phyloP scores from a whole-genome alignment of 2,888 invertebrate species.

The Balanococcus diminutus region DNA sequence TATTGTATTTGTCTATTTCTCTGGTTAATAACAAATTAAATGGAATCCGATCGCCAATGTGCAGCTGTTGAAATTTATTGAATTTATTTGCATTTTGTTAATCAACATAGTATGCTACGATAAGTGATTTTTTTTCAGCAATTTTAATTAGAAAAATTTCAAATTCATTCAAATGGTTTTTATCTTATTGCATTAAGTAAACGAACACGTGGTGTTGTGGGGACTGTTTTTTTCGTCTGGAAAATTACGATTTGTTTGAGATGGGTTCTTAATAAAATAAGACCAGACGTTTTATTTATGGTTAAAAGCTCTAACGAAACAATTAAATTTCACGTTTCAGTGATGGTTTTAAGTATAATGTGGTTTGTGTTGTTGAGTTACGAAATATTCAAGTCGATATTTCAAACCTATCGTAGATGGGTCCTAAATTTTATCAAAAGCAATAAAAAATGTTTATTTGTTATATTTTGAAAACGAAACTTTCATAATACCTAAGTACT shows the following conservation, averaged over 20 bases:
- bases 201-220: neutral
- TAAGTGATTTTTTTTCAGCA: neutral
- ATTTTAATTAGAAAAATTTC: neutral
- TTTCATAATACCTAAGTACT: no score
- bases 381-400: neutral
- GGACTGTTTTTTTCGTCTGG: neutral
- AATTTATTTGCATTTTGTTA: conserved; percentile 13
- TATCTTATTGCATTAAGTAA: neutral
- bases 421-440: neutral
- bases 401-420: neutral
- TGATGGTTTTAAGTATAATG: neutral
- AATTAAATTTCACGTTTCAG: neutral
- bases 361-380: neutral
- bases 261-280: neutral
- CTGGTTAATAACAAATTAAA: neutral
- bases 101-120: neutral
- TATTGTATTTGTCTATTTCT: neutral
- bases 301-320: neutral
- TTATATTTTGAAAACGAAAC: neutral
- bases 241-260: neutral
- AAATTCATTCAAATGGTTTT: neutral
- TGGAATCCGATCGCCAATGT: neutral
- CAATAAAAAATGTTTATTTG: neutral
- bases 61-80: neutral
- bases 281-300: neutral